Evolutionary conservation across 2,888 invertebrate species (phyloP).

Genomic region (Philhelius pedissequus): DNA sequence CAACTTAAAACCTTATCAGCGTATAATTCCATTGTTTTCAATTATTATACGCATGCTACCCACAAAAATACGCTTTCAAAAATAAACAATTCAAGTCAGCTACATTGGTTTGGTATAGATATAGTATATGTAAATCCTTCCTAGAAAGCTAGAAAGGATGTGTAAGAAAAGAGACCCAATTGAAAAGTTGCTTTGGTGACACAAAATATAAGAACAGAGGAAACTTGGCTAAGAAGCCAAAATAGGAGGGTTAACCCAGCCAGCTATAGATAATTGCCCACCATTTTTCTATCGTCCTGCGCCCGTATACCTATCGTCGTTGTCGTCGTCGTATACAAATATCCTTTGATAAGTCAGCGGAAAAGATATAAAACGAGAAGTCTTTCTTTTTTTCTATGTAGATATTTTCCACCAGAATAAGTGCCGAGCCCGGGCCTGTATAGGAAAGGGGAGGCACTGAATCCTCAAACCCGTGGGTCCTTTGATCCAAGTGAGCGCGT

Average conservation of each 20-base stretch:
- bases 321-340: conserved; percentile 42
- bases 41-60: conserved; percentile 65
- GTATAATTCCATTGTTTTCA: conserved; percentile 60
- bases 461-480: conserved; percentile 9
- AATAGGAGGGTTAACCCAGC: conserved; percentile 61
- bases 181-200: conserved; percentile 68
- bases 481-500: conserved; percentile 54
- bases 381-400: conserved; percentile 10
- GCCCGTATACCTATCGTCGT: too few species aligned
- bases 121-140: background rate
- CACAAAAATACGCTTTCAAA: conserved; percentile 35
- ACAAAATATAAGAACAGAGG: conserved; percentile 58
- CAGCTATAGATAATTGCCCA: conserved; percentile 59
- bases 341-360: conserved; percentile 68
- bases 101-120: too few species aligned
- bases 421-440: conserved; percentile 42
- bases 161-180: conserved; percentile 52
- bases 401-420: conserved; percentile 53
- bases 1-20: conserved; percentile 45
- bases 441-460: conserved; percentile 18
- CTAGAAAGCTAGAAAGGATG: conserved; percentile 16
- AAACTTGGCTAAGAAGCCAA: conserved; percentile 36
- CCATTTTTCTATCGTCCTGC: background rate
- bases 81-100: background rate
- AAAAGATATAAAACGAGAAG: conserved; percentile 61